Evolutionary conservation across 2,888 invertebrate species (phyloP).

Genomic region (Esperia sulphurella): DNA sequence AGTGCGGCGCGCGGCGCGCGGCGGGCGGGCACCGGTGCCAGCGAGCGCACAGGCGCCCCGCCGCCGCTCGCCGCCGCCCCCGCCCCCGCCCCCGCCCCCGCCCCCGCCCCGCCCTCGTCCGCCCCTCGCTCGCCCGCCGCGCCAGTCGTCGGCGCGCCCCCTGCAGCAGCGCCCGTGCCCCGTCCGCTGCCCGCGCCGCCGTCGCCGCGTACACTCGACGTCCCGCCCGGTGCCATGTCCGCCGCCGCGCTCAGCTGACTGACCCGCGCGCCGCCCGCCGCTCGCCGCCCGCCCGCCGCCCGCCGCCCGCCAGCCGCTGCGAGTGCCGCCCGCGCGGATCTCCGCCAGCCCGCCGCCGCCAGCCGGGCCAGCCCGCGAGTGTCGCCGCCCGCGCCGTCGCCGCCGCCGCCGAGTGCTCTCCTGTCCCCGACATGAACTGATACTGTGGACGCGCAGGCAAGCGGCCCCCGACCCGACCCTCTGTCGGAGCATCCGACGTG

Average conservation of each 20-base stretch:
- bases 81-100: too few species aligned
- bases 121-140: not conserved
- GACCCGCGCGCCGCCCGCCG: too few species aligned
- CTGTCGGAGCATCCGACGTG: too few species aligned
- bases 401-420: not conserved
- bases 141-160: conserved; percentile 1
- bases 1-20: too few species aligned
- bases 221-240: not conserved
- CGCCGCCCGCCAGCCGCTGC: too few species aligned
- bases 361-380: not conserved
- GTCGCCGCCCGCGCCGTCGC: not conserved
- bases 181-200: not conserved
- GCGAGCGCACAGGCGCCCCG: too few species aligned
- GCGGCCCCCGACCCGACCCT: too few species aligned
- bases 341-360: not conserved
- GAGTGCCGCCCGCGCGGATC: not conserved
- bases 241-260: not conserved
- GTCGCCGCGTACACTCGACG: too few species aligned
- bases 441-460: not conserved
- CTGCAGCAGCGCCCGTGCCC: conserved; percentile 4
- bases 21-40: too few species aligned
- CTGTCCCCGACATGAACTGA: not conserved
- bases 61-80: too few species aligned
- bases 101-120: not conserved
- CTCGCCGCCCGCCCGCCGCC: too few species aligned